Percentiles rank a stretch among this genome's conserved stretches.
Conservation (phyloP, 2,113 vertebrate species). For the Salminus brasiliensis region DNA sequence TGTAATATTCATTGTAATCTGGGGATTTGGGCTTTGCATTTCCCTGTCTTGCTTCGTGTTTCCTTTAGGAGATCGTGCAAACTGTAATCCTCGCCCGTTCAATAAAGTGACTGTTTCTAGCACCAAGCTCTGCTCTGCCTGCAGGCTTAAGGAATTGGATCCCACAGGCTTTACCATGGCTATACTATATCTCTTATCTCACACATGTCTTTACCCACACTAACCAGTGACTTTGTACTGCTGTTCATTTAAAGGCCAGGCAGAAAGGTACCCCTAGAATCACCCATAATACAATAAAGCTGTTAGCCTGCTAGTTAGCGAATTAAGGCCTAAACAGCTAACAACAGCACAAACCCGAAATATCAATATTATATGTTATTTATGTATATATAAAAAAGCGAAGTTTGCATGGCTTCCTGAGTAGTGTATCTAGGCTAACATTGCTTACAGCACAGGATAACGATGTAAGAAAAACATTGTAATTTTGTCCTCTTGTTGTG, state of each 20-base stretch:
- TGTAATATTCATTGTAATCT: slow-evolving; percentile 15
- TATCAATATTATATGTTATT: too few relatives aligned
- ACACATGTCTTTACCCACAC: slow-evolving; percentile 14
- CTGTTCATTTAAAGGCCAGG: not conserved
- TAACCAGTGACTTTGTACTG: not conserved
- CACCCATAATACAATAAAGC: too few relatives aligned
- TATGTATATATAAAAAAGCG: too few relatives aligned
- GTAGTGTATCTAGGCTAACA: too few relatives aligned
- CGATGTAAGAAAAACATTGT: too few relatives aligned
- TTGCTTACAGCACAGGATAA: too few relatives aligned
- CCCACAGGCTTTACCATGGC: slow-evolving; percentile 15
- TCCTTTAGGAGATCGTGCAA: not conserved
- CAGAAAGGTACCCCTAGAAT: too few relatives aligned
- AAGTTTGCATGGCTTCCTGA: too few relatives aligned
- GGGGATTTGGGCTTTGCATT: slow-evolving; percentile 3
- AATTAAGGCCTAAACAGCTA: too few relatives aligned
- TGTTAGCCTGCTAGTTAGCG: too few relatives aligned
- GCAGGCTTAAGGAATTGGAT: slow-evolving; percentile 44
- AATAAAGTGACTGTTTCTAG: slow-evolving; percentile 45
- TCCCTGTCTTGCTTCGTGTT: not conserved
- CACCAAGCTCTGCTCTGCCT: slow-evolving; percentile 23
- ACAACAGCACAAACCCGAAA: too few relatives aligned
- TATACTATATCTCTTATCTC: slow-evolving; percentile 35
- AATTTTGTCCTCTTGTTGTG: too few relatives aligned
- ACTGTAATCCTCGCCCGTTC: slow-evolving; percentile 29